Percentiles rank a stretch among this genome's conserved stretches.
These are phyloP conservation scores for Oceanodroma tethys DNA, from an alignment of 2,113 vertebrate species.

Conservation along the genomic window DNA sequence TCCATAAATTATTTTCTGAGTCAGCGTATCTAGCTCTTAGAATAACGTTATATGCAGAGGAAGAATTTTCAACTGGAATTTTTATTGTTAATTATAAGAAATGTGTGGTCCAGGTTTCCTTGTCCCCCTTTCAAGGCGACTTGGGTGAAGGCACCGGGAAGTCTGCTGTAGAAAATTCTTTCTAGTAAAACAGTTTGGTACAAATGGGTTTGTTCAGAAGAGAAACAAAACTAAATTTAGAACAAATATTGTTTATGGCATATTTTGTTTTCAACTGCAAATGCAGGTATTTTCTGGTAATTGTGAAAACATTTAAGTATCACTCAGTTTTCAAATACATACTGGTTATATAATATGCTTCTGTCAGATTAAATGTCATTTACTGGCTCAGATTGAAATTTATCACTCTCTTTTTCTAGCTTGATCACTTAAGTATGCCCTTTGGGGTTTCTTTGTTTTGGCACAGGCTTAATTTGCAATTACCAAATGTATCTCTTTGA, in stretches of 20 bases:
- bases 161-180: not conserved
- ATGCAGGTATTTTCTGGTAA: not conserved
- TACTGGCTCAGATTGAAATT: not conserved
- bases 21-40: not conserved
- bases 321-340: not conserved
- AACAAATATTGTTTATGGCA: not conserved
- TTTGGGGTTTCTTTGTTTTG: not conserved
- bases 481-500: not conserved
- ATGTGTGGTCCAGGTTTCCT: not conserved
- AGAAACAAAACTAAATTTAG: not conserved
- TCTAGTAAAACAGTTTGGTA: not conserved
- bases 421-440: not conserved
- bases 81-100: not conserved
- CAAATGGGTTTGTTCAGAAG: not conserved
- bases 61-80: not conserved
- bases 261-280: not conserved
- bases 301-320: not conserved
- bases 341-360: not conserved
- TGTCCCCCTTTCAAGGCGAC: fast-evolving
- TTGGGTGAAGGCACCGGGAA: not conserved
- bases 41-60: not conserved
- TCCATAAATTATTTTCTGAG: not conserved
- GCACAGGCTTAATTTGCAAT: not conserved
- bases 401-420: not conserved
- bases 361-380: not conserved